Base-by-base conservation (phyloP, 2,888 invertebrate species). In the Phrixothrix hirtus region DNA sequence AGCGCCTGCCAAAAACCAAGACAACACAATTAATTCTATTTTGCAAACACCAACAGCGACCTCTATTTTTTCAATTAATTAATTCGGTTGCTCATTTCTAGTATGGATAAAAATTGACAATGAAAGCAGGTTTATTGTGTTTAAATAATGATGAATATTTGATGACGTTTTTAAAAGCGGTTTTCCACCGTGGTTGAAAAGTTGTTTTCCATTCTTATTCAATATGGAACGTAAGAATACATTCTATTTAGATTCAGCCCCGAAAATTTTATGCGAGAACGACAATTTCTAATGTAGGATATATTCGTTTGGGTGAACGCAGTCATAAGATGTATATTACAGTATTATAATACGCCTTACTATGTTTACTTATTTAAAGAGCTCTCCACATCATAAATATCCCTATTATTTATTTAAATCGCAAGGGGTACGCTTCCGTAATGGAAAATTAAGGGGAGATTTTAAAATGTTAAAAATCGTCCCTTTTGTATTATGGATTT, bases 391-490 rank as follows among this genome's bases (percentile, higher is more conserved):
- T 68, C 70, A 67, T 69, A 69, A 70, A 69, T 69, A 70, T 63
- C 59, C 58, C 59, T 64, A 69, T 70, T 68, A 69, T 67, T 70
- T 70, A 70, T 70, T 70, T 68, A 69, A 69, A 69, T 69, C 64
- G 61, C 59, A 61, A 64, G 65, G 68, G 65, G 65, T 64, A 64
- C 41, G 48, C 56, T 51, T 37, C 48, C 37, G 52, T 61, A 60
- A 61, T 58, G 57, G 54, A 34, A 54, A 54, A 54, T 54, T 54
- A 54, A 53, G 49, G 54, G 54, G 54, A 54, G 54, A 54, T 49
- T 57, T 53, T 57, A 57, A 57, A 57, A 57, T 45, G 53, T 39
- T 53, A 49, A 57, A 57, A 57, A 57, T 57, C 57, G 42, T 48
- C 49, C 57, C 52, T 46, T 48, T 53, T 49, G 53, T 45, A 49